Base-by-base conservation (phyloP, 2,888 invertebrate genomes). In the Cremastinae sp. region DNA sequence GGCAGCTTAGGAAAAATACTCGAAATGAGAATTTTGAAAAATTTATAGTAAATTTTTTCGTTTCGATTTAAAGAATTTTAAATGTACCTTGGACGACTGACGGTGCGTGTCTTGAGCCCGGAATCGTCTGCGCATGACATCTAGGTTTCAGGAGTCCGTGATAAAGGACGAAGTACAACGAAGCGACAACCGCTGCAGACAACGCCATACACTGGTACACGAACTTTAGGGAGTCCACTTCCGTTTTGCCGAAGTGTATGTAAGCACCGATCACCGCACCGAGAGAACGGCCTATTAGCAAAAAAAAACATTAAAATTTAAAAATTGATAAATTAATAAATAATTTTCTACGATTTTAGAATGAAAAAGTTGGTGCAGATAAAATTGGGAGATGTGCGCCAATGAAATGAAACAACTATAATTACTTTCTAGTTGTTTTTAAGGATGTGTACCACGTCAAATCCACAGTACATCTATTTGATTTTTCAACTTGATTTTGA, bases 71-170 rank as follows among this genome's bases (percentile, higher is more conserved):
- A 9, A n/a, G 9, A 35, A 9, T n/a, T 49, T 75, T 12, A 22
- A 51, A 20, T 16, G 85, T 90, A 94, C 94, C 94, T 92, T 94
- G 93, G 74, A 93, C 91, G 74, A 93, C 90, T 39, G 93, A 92
- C 37, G 92, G 92, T 45, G 92, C 55, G 91, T 55, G 94, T 80
- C 93, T 92, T 10, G 94, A 92, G 22, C 93, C 93, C 22, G 93
- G 91, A 80, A 93, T 93, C 16, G 89, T 88, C 53, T 91, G 91
- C 35, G 95, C 93, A 58, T 93, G 93, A 88, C 95, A 95, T 72
- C 93, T 91, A 41, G 95, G 95, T 62, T 95, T 95, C 83, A 96
- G 90, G 84, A 95, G 91, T 84, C 94, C 91, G 87, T 96, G 95
- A 88, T 96, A 96, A 0, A 94, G 87, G 35, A 93, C 90, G 80